Base-by-base conservation (phyloP, 2,797 vertebrate genomes). In the Pseudomugil tenellus region DNA sequence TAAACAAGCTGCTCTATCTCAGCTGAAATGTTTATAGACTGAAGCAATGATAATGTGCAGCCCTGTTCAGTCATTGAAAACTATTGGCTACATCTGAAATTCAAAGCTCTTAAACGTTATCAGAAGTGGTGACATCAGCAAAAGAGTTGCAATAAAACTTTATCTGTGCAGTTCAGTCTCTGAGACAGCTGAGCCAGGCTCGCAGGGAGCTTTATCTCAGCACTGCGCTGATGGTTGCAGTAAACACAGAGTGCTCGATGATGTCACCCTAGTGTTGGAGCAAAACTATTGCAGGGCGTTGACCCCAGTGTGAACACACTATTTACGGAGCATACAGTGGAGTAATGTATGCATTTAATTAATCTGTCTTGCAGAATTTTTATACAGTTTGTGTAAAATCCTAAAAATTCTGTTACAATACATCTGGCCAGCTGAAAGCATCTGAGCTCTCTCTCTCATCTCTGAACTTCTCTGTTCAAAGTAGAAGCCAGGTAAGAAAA, bases 71-170 rank as follows among this genome's bases (percentile, higher is more conserved):
- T 76, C 58, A 41, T 61, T 70, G 51, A 43, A 74, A 81, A 49
- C 51, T 58, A 54, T 57, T 21, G 53, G 21, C 34, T 82, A 74
- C 77, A 76, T 85, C 41, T 28, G 12, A 52, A 67, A 71, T 67
- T 72, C 66, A 75, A 81, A 81, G 70, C 63, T 43, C 60, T 34
- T 5, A 57, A 69, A 35, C 48, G 1, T 55, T 72, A 80, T 87
- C 76, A 65, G 76, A 85, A 76, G 61, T 26, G 75, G 67, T 87
- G 86, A 89, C 83, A 85, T 91, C 82, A 88, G 52, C 1, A 6
- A 16, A 25, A 64, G 64, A 58, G 14, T 1, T 10, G 77, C 61
- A 84, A 70, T 87, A 83, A 80, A 87, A 55, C 57, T 67, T 84
- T 83, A 89, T 91, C 84, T 72, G 69, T 35, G 2, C 28, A 74